Evolutionary conservation across 30 jellyfish, hydroid and myxozoan genomes (phyloP).

Genomic region (Pelagia noctiluca): DNA sequence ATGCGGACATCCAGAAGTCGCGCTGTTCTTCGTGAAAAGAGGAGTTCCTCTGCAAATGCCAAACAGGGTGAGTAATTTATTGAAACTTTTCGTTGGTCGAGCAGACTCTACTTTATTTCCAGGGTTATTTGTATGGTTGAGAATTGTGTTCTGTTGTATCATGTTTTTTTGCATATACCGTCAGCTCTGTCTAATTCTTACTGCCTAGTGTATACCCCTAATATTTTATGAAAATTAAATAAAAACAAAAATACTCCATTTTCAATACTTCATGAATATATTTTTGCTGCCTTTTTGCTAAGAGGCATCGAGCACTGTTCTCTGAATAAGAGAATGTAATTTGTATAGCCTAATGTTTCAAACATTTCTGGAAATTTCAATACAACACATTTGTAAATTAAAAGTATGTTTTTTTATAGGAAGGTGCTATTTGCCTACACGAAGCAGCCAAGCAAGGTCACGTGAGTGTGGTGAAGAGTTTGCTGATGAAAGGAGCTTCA

Average conservation of each 20-base stretch:
- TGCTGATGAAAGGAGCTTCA: slow-evolving; percentile 85
- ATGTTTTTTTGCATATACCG: not conserved
- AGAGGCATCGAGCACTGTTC: too few relatives aligned
- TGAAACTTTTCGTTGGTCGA: not conserved
- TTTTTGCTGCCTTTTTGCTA: too few relatives aligned
- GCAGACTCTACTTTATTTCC: too few relatives aligned
- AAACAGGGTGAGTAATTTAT: slow-evolving; percentile 66
- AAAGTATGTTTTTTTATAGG: slow-evolving; percentile 37
- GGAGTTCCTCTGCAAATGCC: slow-evolving; percentile 96
- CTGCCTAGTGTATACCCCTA: too few relatives aligned
- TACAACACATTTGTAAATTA: not conserved
- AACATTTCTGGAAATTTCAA: not conserved
- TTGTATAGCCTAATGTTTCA: not conserved
- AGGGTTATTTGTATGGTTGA: not conserved
- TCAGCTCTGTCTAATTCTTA: too few relatives aligned
- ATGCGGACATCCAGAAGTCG: slow-evolving; percentile 95
- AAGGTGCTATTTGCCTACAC: slow-evolving; percentile 93
- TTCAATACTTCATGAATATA: too few relatives aligned
- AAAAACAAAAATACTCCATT: too few relatives aligned
- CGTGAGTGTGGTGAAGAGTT: slow-evolving; percentile 81
- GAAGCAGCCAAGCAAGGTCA: slow-evolving; percentile 98
- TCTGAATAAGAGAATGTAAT: too few relatives aligned
- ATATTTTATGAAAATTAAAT: too few relatives aligned
- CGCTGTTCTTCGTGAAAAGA: slow-evolving; percentile 75
- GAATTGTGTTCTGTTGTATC: not conserved